Percentiles rank a stretch among this genome's conserved stretches.
phyloP scores from a whole-genome alignment of 2,888 invertebrate species.

The Chalcosyrphus nemorum region DNA sequence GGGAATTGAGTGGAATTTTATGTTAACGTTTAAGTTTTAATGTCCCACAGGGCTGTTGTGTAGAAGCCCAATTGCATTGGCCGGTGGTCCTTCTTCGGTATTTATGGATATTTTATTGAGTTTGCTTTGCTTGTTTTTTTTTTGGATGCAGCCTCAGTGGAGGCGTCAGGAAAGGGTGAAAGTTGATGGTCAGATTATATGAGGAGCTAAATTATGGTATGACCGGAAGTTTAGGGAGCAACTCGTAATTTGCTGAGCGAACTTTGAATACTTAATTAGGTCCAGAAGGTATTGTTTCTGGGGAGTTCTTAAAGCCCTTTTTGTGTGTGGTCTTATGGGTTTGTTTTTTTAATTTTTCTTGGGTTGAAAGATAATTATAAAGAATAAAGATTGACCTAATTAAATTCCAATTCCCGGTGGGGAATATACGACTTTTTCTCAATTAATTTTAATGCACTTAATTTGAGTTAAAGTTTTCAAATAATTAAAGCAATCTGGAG shows the following conservation, averaged over 20 bases:
- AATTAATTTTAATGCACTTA: no score
- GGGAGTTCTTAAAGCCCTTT: neutral
- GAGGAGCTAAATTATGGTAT: conserved; percentile 9
- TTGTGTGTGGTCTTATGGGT: neutral
- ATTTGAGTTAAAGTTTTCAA: no score
- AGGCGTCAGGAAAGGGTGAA: neutral
- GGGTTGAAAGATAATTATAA: neutral
- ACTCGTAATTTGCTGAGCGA: neutral
- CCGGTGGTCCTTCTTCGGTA: neutral
- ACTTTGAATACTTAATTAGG: conserved; percentile 25
- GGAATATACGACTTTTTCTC: no score
- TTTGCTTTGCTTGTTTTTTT: neutral
- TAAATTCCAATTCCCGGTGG: no score
- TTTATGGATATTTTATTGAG: conserved; percentile 27
- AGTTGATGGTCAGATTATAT: conserved; percentile 15
- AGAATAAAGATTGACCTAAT: neutral
- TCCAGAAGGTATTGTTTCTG: neutral
- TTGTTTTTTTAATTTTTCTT: neutral
- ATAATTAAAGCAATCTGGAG: no score
- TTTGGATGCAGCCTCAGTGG: neutral
- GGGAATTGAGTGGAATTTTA: conserved; percentile 22
- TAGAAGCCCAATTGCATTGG: neutral
- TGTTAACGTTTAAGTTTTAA: conserved; percentile 41
- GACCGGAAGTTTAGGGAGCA: conserved; percentile 19
- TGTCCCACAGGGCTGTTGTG: conserved; percentile 7